phyloP scores from a whole-genome alignment of 30 jellyfish, hydroid and myxozoan genomes.

The Hydractinia echinata region DNA sequence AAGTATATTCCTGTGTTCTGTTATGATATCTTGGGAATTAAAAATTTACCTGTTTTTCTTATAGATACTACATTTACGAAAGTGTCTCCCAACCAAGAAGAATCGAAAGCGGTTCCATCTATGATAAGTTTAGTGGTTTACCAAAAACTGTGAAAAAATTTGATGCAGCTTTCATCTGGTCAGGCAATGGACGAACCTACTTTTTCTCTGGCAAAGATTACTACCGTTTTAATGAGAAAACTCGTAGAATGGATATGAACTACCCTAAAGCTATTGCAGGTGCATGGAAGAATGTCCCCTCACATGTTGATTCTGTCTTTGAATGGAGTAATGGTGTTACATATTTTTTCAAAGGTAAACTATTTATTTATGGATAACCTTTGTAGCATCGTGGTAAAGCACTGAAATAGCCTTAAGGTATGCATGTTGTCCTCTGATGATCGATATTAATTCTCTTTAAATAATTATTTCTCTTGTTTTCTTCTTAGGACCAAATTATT shows the following conservation, averaged over 20 bases:
- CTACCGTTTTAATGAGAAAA: conserved; percentile 31
- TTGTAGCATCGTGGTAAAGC: too few relatives aligned
- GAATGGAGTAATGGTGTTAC: conserved; percentile 81
- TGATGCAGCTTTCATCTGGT: conserved; percentile 89
- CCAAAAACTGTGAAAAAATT: conserved; percentile 45
- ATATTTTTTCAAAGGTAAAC: conserved; percentile 78
- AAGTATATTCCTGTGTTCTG: too few relatives aligned
- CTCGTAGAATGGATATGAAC: conserved; percentile 41
- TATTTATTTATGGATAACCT: too few relatives aligned
- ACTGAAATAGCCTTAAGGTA: not conserved
- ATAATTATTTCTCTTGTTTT: not conserved
- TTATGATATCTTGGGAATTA: too few relatives aligned
- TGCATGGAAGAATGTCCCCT: conserved; percentile 86
- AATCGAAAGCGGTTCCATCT: conserved; percentile 38
- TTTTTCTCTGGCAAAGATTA: conserved; percentile 56
- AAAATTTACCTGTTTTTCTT: not conserved
- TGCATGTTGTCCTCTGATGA: not conserved
- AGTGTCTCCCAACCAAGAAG: conserved; percentile 12
- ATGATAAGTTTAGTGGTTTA: conserved; percentile 50
- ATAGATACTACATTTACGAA: conserved; percentile 11
- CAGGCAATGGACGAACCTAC: conserved; percentile 55
- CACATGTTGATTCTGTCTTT: conserved; percentile 60
- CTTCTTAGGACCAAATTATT: not conserved
- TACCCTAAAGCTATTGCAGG: conserved; percentile 49
- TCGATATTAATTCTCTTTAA: not conserved